A percentile compares a stretch with the other conserved stretches of the same genome.
phyloP scores from a whole-genome alignment of 2,888 invertebrate species.

The Miltochrista miniata region DNA sequence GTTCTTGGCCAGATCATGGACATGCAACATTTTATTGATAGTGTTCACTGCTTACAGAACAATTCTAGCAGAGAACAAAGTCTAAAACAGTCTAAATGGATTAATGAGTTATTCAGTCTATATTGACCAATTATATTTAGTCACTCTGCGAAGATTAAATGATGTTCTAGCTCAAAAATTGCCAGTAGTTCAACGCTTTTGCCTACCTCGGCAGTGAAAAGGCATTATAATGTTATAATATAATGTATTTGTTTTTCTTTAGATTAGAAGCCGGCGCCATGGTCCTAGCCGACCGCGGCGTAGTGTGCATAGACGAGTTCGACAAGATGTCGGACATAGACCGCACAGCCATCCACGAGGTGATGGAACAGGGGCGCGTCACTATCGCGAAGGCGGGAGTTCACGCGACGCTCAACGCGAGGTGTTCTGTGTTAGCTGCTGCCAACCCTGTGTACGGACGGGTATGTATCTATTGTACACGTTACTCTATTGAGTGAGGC shows the following conservation, averaged over 20 bases:
- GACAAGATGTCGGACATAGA: slow-evolving; percentile 99
- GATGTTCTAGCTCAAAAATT: too few relatives aligned
- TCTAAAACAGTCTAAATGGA: too few relatives aligned
- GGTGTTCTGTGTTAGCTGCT: slow-evolving; percentile 99
- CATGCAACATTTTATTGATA: too few relatives aligned
- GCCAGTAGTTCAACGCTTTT: too few relatives aligned
- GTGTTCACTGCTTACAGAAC: too few relatives aligned
- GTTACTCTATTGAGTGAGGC: background rate
- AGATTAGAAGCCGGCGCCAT: slow-evolving; percentile 99
- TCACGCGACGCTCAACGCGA: slow-evolving; percentile 97
- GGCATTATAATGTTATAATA: too few relatives aligned
- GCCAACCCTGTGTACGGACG: slow-evolving; percentile 97
- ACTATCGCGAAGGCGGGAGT: slow-evolving; percentile 99
- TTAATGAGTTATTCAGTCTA: too few relatives aligned
- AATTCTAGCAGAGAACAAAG: too few relatives aligned
- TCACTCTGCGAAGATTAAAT: too few relatives aligned
- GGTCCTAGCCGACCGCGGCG: slow-evolving; percentile 99
- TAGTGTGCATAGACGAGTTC: slow-evolving; percentile 99
- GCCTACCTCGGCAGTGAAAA: too few relatives aligned
- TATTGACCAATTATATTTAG: too few relatives aligned
- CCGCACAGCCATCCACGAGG: slow-evolving; percentile 99
- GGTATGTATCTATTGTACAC: slow-evolving; percentile 33
- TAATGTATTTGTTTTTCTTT: background rate
- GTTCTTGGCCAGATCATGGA: too few relatives aligned
- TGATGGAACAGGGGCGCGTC: slow-evolving; percentile 98